Conservation (phyloP, 2,797 vertebrate genomes). For the Manis pentadactyla region DNA sequence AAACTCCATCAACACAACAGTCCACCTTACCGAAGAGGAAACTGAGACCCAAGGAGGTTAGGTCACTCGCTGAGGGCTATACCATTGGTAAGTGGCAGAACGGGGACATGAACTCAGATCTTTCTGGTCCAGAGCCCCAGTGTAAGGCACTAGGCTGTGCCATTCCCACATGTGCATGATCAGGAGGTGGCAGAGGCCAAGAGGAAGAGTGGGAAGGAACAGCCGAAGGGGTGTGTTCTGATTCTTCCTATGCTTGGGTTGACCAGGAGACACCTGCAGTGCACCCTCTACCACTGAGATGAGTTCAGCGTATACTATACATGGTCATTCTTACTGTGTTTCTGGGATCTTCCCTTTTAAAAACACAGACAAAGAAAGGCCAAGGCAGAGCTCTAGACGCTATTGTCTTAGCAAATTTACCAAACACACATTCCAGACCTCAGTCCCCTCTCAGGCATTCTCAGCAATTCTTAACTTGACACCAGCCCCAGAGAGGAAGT, state of each 20-base stretch:
- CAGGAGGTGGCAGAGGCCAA: background rate
- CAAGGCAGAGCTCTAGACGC: background rate
- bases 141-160: background rate
- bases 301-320: background rate
- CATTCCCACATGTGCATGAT: background rate
- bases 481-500: background rate
- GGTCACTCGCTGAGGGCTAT: background rate
- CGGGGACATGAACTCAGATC: background rate
- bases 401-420: background rate
- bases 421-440: background rate
- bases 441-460: background rate
- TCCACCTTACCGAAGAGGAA: background rate
- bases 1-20: background rate
- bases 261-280: background rate
- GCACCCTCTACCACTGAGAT: background rate
- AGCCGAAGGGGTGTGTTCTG: background rate
- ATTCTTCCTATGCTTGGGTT: fast-evolving
- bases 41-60: background rate
- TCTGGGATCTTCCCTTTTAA: background rate
- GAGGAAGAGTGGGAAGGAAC: background rate
- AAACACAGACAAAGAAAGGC: background rate
- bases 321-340: background rate
- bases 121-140: background rate
- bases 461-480: background rate
- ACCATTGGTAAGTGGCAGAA: background rate